These are phyloP conservation scores for Nestor notabilis DNA, from an alignment of 2,113 vertebrate species.

Conservation along the genomic window DNA sequence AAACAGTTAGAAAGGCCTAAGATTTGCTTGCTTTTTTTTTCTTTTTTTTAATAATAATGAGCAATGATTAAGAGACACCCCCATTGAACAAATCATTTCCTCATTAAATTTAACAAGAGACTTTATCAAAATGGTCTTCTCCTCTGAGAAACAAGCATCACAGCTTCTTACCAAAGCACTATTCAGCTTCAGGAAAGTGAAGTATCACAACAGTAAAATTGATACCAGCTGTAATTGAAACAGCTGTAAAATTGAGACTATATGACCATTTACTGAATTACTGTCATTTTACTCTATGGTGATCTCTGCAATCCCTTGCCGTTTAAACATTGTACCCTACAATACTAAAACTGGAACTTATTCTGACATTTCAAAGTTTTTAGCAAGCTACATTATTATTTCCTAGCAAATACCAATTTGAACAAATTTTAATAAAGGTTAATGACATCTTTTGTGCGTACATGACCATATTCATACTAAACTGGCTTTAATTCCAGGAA, in stretches of 20 bases:
- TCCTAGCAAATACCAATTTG: background rate
- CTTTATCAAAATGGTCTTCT: background rate
- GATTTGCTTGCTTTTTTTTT: background rate
- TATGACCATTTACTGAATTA: background rate
- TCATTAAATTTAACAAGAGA: background rate
- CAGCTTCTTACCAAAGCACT: background rate
- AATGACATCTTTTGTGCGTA: background rate
- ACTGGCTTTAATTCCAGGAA: background rate
- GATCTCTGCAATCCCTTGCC: background rate
- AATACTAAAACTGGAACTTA: background rate
- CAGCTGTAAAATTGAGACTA: background rate
- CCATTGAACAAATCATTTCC: background rate
- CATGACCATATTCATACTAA: background rate
- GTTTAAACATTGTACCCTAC: background rate
- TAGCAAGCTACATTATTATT: background rate
- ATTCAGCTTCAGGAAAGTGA: background rate
- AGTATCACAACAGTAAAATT: background rate
- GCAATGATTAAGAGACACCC: background rate
- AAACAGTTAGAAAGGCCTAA: background rate
- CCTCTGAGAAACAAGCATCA: background rate
- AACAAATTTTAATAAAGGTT: background rate
- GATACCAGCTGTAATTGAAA: background rate
- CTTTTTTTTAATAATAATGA: background rate
- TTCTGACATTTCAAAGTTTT: background rate
- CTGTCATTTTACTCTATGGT: background rate